phyloP scores from a whole-genome alignment of 2,113 vertebrate species.

The Microcebus griseorufus region DNA sequence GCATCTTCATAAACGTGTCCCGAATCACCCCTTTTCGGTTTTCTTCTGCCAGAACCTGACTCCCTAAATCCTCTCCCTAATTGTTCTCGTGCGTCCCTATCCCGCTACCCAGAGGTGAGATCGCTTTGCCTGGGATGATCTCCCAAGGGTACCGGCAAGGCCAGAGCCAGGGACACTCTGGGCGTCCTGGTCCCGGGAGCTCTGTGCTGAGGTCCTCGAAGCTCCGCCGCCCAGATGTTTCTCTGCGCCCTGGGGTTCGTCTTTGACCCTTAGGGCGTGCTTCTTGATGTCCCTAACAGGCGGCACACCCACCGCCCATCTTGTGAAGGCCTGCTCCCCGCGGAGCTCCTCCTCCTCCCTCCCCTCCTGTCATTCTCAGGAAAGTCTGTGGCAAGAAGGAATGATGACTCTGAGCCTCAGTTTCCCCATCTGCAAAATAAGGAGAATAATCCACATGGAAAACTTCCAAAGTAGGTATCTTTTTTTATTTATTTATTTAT shows the following conservation, averaged over 20 bases:
- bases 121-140: background rate
- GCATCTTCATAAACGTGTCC: background rate
- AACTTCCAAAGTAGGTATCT: background rate
- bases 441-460: background rate
- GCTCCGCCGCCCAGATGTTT: background rate
- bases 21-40: background rate
- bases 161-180: background rate
- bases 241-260: background rate
- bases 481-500: too few relatives aligned
- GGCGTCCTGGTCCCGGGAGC: background rate
- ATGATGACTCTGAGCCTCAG: background rate
- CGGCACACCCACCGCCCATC: background rate
- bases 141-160: background rate
- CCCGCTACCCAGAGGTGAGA: background rate
- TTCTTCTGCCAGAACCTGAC: background rate
- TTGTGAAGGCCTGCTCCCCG: background rate
- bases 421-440: background rate
- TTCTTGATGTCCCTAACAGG: background rate
- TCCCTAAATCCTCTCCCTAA: background rate
- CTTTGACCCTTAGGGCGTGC: background rate
- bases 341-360: background rate
- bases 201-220: background rate
- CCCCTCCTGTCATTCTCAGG: background rate
- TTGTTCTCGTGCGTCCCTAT: background rate
- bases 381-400: background rate